A percentile compares a stretch with the other conserved stretches of the same genome.
phyloP scores from a whole-genome alignment of 2,113 vertebrate species.

The Hippopotamus amphibius region DNA sequence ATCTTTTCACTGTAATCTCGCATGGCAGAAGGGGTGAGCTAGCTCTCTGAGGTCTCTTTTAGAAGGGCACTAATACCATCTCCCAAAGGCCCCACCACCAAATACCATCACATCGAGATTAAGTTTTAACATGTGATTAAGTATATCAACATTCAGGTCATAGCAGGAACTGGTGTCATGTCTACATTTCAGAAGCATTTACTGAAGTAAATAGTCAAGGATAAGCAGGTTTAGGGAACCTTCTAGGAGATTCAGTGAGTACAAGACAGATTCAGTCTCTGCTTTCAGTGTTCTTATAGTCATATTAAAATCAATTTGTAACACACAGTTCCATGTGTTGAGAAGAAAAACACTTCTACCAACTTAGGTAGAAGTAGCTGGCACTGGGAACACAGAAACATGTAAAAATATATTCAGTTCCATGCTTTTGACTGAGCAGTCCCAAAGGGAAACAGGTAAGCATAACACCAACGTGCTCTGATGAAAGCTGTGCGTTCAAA shows the following conservation, averaged over 20 bases:
- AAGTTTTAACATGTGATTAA: background rate
- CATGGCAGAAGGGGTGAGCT: background rate
- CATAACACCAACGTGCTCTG: background rate
- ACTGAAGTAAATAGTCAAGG: background rate
- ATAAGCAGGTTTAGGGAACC: background rate
- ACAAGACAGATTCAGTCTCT: background rate
- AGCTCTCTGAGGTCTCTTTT: background rate
- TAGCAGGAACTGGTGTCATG: background rate
- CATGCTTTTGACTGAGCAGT: background rate
- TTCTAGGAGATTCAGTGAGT: background rate
- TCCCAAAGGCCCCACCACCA: background rate
- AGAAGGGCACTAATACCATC: background rate
- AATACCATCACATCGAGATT: background rate
- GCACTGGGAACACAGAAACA: background rate
- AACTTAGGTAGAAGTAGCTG: background rate
- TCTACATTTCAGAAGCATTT: background rate
- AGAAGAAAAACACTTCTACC: background rate
- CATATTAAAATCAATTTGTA: slow-evolving; percentile 1
- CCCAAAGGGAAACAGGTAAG: background rate
- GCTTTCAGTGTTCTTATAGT: background rate
- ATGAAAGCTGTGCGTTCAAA: background rate
- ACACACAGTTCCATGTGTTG: background rate
- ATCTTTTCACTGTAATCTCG: background rate
- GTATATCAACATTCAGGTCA: background rate
- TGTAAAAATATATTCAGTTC: background rate